Base-by-base conservation (phyloP, 2,888 invertebrate species). In the Petrolisthes cinctipes region DNA sequence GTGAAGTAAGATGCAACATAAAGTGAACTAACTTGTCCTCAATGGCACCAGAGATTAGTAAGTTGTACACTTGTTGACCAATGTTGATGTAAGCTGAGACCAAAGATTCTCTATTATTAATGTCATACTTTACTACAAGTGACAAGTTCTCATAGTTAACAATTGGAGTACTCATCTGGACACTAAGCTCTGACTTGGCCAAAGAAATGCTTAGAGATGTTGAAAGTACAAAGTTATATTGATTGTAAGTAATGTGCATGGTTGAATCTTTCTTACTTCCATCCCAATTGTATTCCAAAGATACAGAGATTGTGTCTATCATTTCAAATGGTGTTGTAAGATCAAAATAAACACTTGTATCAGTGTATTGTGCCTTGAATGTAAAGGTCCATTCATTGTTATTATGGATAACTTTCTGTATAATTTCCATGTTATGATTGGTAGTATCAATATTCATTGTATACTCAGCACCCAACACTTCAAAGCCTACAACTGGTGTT, bases 311-410 rank as follows among this genome's bases (percentile, higher is more conserved):
- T 4, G 76, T 84, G n/a, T 86, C 37, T 68, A 83, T 86, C 5
- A 76, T 71, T 56, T 86, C 84, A 76, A 90, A 88, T 17, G 90
- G 90, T 0, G 89, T 90, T 53, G 76, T 61, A 82, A 90, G 82
- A n/a, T 56, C 80, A 14, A 89, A 51, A 11, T 73, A 57, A 76
- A 90, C 37, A 5, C 61, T 78, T 14, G 88, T 85, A 3, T 7
- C 7, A 11, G 56, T 73, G 37, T 79, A 84, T 14, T 73, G 83
- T 20, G 88, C 88, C 20, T 83, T 23, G 20, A 84, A 79, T 53
- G 73, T 68, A 54, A 90, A 88, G n/a, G 14, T 75, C 78, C 83
- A 90, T 14, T 85, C 73, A 20, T 80, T 23, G n/a, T 56, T 51
- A 68, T 86, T 83, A 5, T 83, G 66, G 51, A n/a, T 83, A 11